Percentiles rank a stretch among this genome's conserved stretches.
Conservation (phyloP, 1,140 invertebrate species). For the Chironomus striatipennis region DNA sequence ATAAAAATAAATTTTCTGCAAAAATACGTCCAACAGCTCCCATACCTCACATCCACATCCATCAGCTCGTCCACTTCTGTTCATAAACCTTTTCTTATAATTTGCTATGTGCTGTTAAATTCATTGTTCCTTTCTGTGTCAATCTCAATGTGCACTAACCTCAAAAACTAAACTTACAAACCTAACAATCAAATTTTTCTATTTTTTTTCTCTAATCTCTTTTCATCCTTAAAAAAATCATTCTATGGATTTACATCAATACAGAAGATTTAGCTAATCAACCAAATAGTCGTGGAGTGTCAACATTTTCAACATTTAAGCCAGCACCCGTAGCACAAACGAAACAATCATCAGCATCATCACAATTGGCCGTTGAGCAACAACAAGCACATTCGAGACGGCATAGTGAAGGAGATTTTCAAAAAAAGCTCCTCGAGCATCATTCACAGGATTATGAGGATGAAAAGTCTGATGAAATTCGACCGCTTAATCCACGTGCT, state of each 20-base stretch:
- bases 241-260: no score
- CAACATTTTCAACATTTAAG: constrained; percentile 23
- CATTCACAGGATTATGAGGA: constrained; percentile 25
- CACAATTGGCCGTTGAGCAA: constrained; percentile 32
- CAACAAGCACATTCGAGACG: constrained; percentile 34
- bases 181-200: not conserved
- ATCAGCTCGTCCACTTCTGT: no score
- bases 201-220: not conserved
- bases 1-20: no score
- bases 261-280: constrained; percentile 29
- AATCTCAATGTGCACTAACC: no score
- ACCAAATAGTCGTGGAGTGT: constrained; percentile 8
- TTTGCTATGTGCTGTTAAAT: not conserved
- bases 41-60: no score
- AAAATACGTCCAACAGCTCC: no score
- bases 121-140: not conserved
- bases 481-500: not conserved
- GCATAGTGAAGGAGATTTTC: constrained; percentile 38
- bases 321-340: constrained; percentile 25
- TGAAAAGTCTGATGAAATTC: constrained; percentile 20
- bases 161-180: no score
- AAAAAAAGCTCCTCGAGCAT: constrained; percentile 25
- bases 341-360: constrained; percentile 28
- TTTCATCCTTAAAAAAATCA: not conserved
- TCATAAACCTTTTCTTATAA: not conserved